phyloP scores from a whole-genome alignment of 2,797 vertebrate species.

The Anabacerthia variegaticeps region DNA sequence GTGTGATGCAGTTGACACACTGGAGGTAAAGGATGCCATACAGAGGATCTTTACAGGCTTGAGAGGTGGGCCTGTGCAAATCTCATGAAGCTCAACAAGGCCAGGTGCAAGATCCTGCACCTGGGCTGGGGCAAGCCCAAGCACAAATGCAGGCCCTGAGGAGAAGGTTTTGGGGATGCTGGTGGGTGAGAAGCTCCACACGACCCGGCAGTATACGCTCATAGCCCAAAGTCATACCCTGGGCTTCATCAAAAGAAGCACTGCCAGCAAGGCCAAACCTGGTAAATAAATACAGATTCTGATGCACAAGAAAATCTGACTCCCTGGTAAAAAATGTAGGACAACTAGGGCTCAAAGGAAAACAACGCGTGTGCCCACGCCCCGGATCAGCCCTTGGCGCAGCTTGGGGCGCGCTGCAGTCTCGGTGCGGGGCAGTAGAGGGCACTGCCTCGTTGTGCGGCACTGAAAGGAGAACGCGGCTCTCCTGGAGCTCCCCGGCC shows the following conservation, averaged over 20 bases:
- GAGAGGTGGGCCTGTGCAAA: background rate
- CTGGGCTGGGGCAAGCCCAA: accelerated
- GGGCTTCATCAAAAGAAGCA: background rate
- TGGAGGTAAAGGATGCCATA: too few relatives aligned
- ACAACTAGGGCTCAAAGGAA: too few relatives aligned
- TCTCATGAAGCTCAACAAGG: background rate
- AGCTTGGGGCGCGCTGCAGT: background rate
- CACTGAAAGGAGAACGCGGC: background rate
- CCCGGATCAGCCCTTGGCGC: too few relatives aligned
- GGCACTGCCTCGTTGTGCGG: slow-evolving; percentile 45
- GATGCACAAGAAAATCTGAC: background rate
- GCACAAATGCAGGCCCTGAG: background rate
- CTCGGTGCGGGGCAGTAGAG: slow-evolving; percentile 34
- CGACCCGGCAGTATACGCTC: accelerated
- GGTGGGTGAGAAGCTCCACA: background rate
- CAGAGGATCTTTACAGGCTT: background rate
- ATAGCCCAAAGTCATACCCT: background rate
- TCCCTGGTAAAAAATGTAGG: background rate
- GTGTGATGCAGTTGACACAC: accelerated
- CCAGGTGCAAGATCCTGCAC: background rate
- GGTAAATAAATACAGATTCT: background rate
- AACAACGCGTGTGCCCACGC: accelerated
- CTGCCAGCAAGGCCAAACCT: background rate
- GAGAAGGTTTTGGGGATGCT: too few relatives aligned
- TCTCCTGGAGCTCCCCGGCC: background rate